A percentile compares a stretch with the other conserved stretches of the same genome.
phyloP scores from a whole-genome alignment of 2,797 vertebrate genomes.

The Artibeus lituratus region DNA sequence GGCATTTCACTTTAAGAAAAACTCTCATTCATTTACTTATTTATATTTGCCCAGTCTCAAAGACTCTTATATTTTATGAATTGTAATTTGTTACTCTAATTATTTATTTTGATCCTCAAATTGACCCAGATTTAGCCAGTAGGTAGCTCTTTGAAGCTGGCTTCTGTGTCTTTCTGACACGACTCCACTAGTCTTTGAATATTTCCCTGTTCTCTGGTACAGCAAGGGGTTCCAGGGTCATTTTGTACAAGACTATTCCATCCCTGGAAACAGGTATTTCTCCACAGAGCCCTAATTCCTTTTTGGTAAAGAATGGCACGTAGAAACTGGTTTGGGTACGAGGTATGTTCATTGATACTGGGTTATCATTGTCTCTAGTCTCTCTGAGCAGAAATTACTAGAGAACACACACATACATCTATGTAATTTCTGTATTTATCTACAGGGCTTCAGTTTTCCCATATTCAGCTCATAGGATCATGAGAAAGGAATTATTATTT shows the following conservation, averaged over 20 bases:
- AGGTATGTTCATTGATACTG: neutral
- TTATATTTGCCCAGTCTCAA: neutral
- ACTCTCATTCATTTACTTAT: neutral
- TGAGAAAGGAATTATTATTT: neutral
- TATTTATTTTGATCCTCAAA: neutral
- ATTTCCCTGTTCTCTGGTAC: neutral
- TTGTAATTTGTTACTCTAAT: neutral
- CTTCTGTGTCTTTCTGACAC: neutral
- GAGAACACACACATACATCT: neutral
- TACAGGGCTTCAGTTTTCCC: neutral
- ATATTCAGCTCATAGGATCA: neutral
- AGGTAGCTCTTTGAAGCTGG: neutral
- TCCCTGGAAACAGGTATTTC: neutral
- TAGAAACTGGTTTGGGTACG: neutral
- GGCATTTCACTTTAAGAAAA: slow-evolving; percentile 34
- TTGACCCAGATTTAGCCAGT: neutral
- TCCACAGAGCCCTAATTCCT: neutral
- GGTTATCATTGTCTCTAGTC: neutral
- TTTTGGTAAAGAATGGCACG: neutral
- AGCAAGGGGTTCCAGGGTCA: neutral
- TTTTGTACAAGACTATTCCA: neutral
- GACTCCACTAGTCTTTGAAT: neutral
- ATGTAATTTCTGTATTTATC: neutral
- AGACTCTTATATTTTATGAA: neutral
- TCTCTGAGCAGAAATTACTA: neutral